phyloP scores from a whole-genome alignment of 2,797 vertebrate species.

The Halcyon leucocephala region DNA sequence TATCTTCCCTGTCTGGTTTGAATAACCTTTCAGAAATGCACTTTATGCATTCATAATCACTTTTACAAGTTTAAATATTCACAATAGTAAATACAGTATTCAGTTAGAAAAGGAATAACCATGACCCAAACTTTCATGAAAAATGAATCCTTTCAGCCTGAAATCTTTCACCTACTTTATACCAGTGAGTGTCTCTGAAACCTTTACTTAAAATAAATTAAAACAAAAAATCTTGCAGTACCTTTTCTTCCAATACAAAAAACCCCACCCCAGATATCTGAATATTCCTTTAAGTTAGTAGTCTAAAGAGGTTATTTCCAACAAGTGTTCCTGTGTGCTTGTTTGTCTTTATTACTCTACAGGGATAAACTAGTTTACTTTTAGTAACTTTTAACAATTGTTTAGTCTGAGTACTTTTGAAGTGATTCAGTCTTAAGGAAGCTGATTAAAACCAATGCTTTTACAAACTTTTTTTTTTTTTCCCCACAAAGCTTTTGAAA shows the following conservation, averaged over 20 bases:
- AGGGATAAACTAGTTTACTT: background rate
- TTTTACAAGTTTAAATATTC: background rate
- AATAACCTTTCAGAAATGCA: background rate
- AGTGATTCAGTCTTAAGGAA: constrained; percentile 19
- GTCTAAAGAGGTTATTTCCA: background rate
- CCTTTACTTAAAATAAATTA: background rate
- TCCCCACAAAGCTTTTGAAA: background rate
- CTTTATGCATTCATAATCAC: background rate
- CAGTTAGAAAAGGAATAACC: background rate
- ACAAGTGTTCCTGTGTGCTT: background rate
- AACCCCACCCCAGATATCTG: background rate
- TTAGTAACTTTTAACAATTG: constrained; percentile 11
- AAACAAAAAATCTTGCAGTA: background rate
- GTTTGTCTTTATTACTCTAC: background rate
- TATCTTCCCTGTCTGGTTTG: background rate
- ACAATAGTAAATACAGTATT: background rate
- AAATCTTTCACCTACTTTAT: background rate
- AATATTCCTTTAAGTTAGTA: background rate
- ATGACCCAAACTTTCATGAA: background rate
- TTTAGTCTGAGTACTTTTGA: constrained; percentile 35
- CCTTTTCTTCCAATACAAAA: background rate
- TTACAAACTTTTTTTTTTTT: background rate
- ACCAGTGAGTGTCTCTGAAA: background rate
- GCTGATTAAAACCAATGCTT: background rate
- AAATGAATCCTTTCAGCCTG: background rate